Evolutionary conservation across 2,797 vertebrate genomes (phyloP), one percentile per base, ranked within the genome.

Genomic region (Coregonus ussuriensis): DNA sequence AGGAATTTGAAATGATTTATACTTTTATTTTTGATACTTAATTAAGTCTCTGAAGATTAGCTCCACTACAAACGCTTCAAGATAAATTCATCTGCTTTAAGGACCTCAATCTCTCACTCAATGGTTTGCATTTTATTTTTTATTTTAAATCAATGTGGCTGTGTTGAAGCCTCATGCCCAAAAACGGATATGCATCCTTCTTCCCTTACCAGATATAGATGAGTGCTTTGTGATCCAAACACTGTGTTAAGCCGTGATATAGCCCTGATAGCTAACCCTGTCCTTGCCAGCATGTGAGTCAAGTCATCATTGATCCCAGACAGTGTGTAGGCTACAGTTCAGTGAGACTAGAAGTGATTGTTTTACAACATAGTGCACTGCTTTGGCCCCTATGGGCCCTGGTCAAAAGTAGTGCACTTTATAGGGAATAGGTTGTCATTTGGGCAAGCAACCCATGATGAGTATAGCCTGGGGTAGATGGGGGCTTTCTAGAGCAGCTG

Each of bases 21-120:
- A 25, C 25, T 25, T 25, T 25, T 25, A 25, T 25, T 25, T 25
- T 25, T 25, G 25, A 25, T 25, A 25, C 25, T 25, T 25, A 25
- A 25, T 25, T 25, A 25, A 25, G 25, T 84, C 86, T 84, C 86
- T 72, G 59, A 71, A 85, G 89, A 88, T 87, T 86, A 85, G 86
- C 89, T 85, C 79, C 85, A 89, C 86, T 87, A 87, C 89, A 91
- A 85, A 89, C 85, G 86, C 84, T 89, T 85, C 13, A 74, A 79
- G 84, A 85, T 88, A 88, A 88, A 47, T 47, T 82, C 84, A 89
- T 89, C 86, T 86, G 82, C 82, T 86, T 82, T 65, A 53, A 85
- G 80, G 75, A 85, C 83, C 29, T 82, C 52, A 53, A 14, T 3
- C 33, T 47, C 6, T 54, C 76, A 56, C 82, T 81, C 51, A 84